Conservation (phyloP, 2,797 vertebrate genomes). For the Arctocebus calabarensis region DNA sequence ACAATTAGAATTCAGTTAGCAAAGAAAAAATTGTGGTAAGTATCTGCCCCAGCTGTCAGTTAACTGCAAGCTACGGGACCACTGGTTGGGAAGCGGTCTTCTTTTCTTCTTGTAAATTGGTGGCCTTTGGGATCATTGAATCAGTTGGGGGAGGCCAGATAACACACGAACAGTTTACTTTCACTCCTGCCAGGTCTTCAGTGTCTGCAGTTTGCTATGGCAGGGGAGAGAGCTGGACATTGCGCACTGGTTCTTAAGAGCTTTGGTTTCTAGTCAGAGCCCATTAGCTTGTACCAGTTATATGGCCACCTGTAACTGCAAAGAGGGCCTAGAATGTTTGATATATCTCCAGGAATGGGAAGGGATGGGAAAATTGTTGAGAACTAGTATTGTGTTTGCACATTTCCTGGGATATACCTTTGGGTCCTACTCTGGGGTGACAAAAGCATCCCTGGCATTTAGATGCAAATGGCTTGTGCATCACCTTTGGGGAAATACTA, state of each 20-base stretch:
- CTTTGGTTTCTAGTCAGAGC: background rate
- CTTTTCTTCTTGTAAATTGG: background rate
- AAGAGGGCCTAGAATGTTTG: background rate
- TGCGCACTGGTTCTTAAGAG: background rate
- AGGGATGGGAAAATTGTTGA: background rate
- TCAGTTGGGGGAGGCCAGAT: background rate
- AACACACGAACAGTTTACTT: background rate
- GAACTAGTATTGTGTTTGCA: no score
- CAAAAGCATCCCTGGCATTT: background rate
- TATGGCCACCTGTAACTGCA: background rate
- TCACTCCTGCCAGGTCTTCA: background rate
- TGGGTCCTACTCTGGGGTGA: background rate
- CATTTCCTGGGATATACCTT: background rate
- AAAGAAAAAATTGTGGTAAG: background rate
- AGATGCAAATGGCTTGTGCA: background rate
- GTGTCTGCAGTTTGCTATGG: background rate
- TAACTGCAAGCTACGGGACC: background rate
- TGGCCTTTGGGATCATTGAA: slow-evolving; percentile 14
- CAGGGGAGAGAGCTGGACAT: background rate
- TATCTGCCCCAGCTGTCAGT: background rate
- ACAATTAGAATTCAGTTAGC: background rate
- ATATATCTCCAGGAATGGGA: background rate
- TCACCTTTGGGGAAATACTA: background rate
- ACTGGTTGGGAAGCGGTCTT: background rate
- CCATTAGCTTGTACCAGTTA: background rate